Evolutionary conservation across 1,140 invertebrate genomes (phyloP).

Genomic region (Holotrichia oblita): DNA sequence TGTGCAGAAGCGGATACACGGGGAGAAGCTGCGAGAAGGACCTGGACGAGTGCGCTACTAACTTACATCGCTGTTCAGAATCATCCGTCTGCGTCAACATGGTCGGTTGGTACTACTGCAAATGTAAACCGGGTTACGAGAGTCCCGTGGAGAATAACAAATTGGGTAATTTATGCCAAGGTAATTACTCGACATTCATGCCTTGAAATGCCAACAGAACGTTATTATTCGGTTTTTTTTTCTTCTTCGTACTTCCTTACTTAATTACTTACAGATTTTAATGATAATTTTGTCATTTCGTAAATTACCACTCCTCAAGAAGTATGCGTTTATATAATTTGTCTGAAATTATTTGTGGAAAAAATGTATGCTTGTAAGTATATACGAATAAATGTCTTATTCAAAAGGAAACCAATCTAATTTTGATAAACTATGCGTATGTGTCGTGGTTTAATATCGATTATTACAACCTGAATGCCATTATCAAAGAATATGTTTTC

Average conservation of each 20-base stretch:
- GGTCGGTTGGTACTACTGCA: conserved; percentile 92
- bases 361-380: no score
- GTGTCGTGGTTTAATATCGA: neutral
- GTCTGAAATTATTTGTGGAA: no score
- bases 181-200: conserved; percentile 56
- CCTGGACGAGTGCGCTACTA: conserved; percentile 84
- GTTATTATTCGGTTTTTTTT: neutral
- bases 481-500: neutral
- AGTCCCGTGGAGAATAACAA: conserved; percentile 68
- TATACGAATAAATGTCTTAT: no score
- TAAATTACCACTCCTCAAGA: neutral
- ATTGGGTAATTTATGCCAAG: conserved; percentile 71
- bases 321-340: neutral
- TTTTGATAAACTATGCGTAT: neutral
- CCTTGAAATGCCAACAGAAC: neutral
- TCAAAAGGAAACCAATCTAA: neutral
- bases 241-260: neutral
- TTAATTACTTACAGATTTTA: neutral
- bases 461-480: conserved; percentile 3
- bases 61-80: conserved; percentile 75
- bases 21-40: conserved; percentile 86
- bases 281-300: neutral
- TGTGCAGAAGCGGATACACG: conserved; percentile 82
- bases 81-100: conserved; percentile 88
- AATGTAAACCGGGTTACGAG: conserved; percentile 83